phyloP scores from a whole-genome alignment of 2,888 invertebrate genomes.

The Drosophila paramelanica region DNA sequence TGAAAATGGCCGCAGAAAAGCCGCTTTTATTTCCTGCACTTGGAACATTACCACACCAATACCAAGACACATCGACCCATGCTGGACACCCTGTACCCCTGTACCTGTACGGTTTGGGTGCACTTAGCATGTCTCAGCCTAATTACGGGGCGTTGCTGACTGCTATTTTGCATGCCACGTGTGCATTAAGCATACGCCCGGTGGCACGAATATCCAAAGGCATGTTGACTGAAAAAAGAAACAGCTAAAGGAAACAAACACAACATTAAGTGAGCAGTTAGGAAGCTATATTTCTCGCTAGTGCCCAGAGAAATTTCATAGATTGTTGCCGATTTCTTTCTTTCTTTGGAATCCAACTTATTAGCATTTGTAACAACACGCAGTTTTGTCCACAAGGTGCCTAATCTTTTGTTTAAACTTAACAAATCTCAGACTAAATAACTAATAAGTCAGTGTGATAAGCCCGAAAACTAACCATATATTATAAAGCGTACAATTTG shows the following conservation, averaged over 20 bases:
- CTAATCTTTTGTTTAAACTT: conserved; percentile 15
- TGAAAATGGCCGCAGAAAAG: conserved; percentile 31
- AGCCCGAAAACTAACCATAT: background rate
- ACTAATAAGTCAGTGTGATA: conserved; percentile 1
- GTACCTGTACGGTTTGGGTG: conserved; percentile 35
- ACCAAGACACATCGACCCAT: background rate
- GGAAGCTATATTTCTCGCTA: conserved; percentile 26
- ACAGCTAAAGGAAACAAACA: conserved; percentile 18
- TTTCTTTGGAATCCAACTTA: conserved; percentile 22
- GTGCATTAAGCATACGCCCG: conserved; percentile 64
- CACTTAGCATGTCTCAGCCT: conserved; percentile 71
- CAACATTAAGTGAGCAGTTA: conserved; percentile 37
- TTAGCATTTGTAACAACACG: conserved; percentile 35
- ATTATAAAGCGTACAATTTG: background rate
- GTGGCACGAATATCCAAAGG: conserved; percentile 54
- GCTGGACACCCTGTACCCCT: background rate
- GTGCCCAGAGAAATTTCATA: conserved; percentile 33
- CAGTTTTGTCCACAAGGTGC: conserved; percentile 22
- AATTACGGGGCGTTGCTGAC: conserved; percentile 75
- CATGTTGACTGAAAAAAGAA: conserved; percentile 47
- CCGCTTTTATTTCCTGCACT: conserved; percentile 57
- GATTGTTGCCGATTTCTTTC: conserved; percentile 26
- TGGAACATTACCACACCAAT: conserved; percentile 40
- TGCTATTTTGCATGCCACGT: conserved; percentile 71
- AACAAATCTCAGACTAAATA: conserved; percentile 22